These are phyloP conservation scores for Deroplatys truncata DNA, from an alignment of 2,888 invertebrate genomes.

Conservation along the genomic window DNA sequence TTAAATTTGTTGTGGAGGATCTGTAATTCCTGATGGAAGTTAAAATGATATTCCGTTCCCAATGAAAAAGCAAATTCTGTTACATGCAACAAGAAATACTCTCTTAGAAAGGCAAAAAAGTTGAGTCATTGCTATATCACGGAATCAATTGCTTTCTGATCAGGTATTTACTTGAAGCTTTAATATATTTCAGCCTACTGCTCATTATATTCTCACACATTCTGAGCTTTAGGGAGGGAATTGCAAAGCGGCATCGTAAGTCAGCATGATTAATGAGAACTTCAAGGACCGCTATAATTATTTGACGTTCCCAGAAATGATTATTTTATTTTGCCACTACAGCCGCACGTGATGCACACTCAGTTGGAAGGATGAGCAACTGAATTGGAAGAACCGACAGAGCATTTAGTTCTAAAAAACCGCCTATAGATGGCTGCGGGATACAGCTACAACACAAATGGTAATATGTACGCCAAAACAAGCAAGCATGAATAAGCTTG, in stretches of 20 bases:
- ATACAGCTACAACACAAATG: not conserved
- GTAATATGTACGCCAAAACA: too few species aligned
- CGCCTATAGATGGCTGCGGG: not conserved
- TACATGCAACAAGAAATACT: too few species aligned
- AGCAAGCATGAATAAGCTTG: too few species aligned
- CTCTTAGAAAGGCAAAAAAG: too few species aligned
- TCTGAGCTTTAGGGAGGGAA: not conserved
- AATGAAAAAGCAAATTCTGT: too few species aligned
- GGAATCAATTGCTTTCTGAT: not conserved
- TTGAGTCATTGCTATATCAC: too few species aligned
- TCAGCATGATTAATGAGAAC: not conserved
- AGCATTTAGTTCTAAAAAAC: not conserved
- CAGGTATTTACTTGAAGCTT: not conserved
- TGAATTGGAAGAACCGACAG: not conserved
- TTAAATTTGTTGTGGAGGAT: too few species aligned
- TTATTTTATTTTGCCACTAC: not conserved
- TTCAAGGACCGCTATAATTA: not conserved
- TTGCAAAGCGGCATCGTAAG: not conserved
- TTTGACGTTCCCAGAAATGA: not conserved
- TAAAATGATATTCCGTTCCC: too few species aligned
- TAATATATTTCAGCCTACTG: not conserved
- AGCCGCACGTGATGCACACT: too few species aligned
- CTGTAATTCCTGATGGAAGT: too few species aligned
- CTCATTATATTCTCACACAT: not conserved
- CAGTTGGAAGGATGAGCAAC: not conserved